Conservation (phyloP, 1,140 invertebrate genomes). For the Chrysomallon squamiferum region DNA sequence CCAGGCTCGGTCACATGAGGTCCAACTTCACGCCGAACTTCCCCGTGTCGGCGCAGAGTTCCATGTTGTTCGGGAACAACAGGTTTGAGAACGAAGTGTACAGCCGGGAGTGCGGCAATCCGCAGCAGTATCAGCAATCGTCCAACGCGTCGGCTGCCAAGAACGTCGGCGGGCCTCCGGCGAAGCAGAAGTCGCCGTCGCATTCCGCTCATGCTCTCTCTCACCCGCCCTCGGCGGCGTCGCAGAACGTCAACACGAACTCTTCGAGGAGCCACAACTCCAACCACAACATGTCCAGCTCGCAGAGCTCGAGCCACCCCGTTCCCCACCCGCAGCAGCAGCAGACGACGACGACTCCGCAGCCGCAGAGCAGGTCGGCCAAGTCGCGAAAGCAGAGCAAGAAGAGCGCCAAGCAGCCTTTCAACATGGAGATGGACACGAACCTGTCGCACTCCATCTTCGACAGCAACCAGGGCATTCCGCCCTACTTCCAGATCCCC, state of each 20-base stretch:
- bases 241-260: slow-evolving; percentile 3
- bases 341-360: slow-evolving; percentile 17
- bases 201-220: slow-evolving; percentile 21
- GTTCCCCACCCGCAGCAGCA: slow-evolving; percentile 10
- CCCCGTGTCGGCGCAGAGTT: background rate
- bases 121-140: slow-evolving; percentile 5
- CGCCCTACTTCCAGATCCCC: slow-evolving; percentile 51
- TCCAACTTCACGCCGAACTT: background rate
- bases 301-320: slow-evolving; percentile 21
- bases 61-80: background rate
- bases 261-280: slow-evolving; percentile 4
- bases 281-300: slow-evolving; percentile 3
- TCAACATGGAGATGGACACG: slow-evolving; percentile 23
- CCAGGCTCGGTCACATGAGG: background rate
- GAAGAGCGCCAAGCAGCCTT: slow-evolving; percentile 12
- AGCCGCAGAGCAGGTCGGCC: slow-evolving; percentile 9
- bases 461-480: slow-evolving; percentile 56
- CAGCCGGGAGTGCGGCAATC: slow-evolving; percentile 1
- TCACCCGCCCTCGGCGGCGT: slow-evolving; percentile 1
- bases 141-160: background rate
- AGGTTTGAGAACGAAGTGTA: background rate
- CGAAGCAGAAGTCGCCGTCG: slow-evolving; percentile 8
- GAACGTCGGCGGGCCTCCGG: background rate
- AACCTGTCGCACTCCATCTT: slow-evolving; percentile 51
- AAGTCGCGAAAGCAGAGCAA: slow-evolving; percentile 8